These are phyloP conservation scores for Onychomys torridus DNA, from an alignment of 2,797 vertebrate species.

Conservation along the genomic window DNA sequence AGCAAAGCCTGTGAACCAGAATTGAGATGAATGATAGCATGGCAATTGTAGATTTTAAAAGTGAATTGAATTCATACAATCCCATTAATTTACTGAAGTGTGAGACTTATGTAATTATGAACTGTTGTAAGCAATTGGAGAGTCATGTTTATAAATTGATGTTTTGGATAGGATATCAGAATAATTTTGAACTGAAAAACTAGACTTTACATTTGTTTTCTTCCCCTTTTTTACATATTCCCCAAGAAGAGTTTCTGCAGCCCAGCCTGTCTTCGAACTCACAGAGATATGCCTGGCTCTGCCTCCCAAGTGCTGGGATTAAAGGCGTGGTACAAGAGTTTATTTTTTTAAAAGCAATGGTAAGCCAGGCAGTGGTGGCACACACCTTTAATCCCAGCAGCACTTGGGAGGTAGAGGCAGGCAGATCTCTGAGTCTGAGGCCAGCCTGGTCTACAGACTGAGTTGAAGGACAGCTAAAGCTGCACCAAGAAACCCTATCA, in stretches of 20 bases:
- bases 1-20: background rate
- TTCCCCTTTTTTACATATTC: slow-evolving; percentile 20
- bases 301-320: too few relatives aligned
- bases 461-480: background rate
- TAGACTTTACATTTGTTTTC: slow-evolving; percentile 6
- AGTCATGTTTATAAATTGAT: background rate
- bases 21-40: background rate
- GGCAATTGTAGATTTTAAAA: slow-evolving; percentile 1
- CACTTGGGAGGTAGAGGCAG: background rate
- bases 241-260: background rate
- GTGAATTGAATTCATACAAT: slow-evolving; percentile 34
- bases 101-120: background rate
- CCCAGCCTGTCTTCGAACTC: too few relatives aligned
- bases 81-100: slow-evolving; percentile 22
- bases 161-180: background rate
- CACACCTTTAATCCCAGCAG: background rate
- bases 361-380: background rate
- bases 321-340: too few relatives aligned
- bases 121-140: background rate
- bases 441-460: background rate
- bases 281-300: too few relatives aligned
- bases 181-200: slow-evolving; percentile 14
- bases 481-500: background rate
- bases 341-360: background rate
- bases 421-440: background rate